Percentiles rank a stretch among this genome's conserved stretches.
Conservation (phyloP, 2,797 vertebrate genomes). For the Xiphorhynchus erythropygius region DNA sequence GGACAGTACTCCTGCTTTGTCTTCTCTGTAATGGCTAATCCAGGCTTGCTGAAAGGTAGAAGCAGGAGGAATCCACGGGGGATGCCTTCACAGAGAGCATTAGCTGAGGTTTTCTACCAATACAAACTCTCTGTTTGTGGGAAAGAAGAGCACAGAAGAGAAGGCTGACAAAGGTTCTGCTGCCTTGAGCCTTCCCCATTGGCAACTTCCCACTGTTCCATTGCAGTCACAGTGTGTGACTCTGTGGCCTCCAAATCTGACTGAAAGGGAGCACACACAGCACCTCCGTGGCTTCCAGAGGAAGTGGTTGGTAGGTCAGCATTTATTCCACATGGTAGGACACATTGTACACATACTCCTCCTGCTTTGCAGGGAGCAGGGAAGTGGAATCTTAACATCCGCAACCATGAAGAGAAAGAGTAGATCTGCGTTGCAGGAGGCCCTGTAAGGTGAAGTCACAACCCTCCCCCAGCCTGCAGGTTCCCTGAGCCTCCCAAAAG, state of each 20-base stretch:
- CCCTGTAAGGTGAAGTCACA: neutral
- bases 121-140: neutral
- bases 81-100: neutral
- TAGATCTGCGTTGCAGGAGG: neutral
- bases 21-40: neutral
- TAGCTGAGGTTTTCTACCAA: neutral
- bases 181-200: neutral
- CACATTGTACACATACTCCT: neutral
- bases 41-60: neutral
- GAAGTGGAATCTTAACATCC: neutral
- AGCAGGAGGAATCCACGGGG: neutral
- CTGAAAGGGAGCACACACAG: rapidly evolving
- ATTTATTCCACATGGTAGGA: rapidly evolving
- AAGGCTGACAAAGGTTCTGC: neutral
- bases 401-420: neutral
- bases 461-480: neutral
- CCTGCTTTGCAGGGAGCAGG: neutral
- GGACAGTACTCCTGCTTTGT: neutral
- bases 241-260: neutral
- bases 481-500: neutral
- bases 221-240: rapidly evolving
- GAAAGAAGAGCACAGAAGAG: neutral
- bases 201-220: neutral
- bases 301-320: neutral
- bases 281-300: neutral